Evolutionary conservation across 1,140 invertebrate species (phyloP), one percentile per base, ranked within the genome.

Genomic region (Homalodisca vitripennis): DNA sequence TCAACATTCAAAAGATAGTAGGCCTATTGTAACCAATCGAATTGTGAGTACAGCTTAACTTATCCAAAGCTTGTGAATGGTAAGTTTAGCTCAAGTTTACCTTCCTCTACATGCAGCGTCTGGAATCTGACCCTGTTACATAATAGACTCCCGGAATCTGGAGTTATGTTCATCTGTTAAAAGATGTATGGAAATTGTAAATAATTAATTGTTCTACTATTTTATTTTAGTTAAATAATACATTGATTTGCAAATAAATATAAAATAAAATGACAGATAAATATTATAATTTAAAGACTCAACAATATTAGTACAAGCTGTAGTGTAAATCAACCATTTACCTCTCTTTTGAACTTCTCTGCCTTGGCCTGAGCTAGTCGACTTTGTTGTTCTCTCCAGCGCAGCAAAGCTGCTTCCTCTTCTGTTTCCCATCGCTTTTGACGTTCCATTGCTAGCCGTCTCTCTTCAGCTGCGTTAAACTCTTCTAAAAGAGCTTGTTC

Each of bases 311-410:
- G 6, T 57, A 26, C 24, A 6, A 13, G 6, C n/a, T n/a, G n/a
- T n/a, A n/a, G n/a, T n/a, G n/a, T 30, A 62, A 12, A 62, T 13
- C 20, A 53, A 64, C 3, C 12, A 68, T 24, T 47, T 22, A 82
- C 82, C 70, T 86, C 82, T 73, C 85, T 78, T 71, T 83, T 79
- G 10, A 81, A 72, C 70, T 82, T 80, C 66, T 82, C 77, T 66
- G 82, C 78, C 13, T 79, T 73, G 1, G 83, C 79, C 67, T 77
- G 81, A 68, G 82, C 79, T 68, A 81, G 83, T 64, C 81, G 79
- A 22, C 81, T 76, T 73, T 87, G 83, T 20, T 83, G 63, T 70
- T 81, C 72, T 53, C 76, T 70, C 85, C 85, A 88, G 64, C 84
- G 79, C 70, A 83, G 75, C 60, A 85, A 80, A 1, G 84, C 81